A percentile compares a stretch with the other conserved stretches of the same genome.
Conservation (phyloP, 30 jellyfish, hydroid and myxozoan genomes). For the Rhopilema esculentum region DNA sequence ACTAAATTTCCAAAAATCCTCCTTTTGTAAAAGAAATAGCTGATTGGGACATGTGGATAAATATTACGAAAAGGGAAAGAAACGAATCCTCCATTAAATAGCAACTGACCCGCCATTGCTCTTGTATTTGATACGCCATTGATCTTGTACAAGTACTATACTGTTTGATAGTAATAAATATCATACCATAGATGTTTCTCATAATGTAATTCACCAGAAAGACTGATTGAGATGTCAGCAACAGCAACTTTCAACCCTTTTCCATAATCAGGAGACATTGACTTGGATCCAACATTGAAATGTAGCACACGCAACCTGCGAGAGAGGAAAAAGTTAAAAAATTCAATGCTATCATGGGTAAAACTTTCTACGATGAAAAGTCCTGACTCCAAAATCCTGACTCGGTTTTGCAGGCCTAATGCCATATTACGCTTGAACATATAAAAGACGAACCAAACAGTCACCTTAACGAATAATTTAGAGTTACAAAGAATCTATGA, state of each 20-base stretch:
- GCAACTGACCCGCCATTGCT: too few species aligned
- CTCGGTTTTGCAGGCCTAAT: too few species aligned
- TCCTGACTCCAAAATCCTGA: background rate
- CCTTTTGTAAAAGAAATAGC: too few species aligned
- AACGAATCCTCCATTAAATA: too few species aligned
- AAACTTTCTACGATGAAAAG: background rate
- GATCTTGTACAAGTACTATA: background rate
- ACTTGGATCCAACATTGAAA: conserved; percentile 29
- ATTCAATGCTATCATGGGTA: background rate
- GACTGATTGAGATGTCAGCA: conserved; percentile 4
- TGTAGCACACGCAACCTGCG: conserved; percentile 32
- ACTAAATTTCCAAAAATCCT: too few species aligned
- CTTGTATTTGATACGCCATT: too few species aligned
- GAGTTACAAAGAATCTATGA: too few species aligned
- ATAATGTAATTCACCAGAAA: conserved; percentile 44
- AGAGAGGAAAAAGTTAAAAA: background rate
- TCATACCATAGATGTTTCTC: conserved; percentile 25
- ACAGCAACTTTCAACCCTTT: conserved; percentile 57
- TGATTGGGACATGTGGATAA: too few species aligned
- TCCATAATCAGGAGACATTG: conserved; percentile 38
- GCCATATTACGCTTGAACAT: too few species aligned
- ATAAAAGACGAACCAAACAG: too few species aligned
- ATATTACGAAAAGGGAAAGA: too few species aligned
- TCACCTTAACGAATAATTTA: too few species aligned
- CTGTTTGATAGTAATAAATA: background rate